These are phyloP conservation scores for Oreonectes daqikongensis DNA, from an alignment of 2,797 vertebrate species.

Conservation along the genomic window DNA sequence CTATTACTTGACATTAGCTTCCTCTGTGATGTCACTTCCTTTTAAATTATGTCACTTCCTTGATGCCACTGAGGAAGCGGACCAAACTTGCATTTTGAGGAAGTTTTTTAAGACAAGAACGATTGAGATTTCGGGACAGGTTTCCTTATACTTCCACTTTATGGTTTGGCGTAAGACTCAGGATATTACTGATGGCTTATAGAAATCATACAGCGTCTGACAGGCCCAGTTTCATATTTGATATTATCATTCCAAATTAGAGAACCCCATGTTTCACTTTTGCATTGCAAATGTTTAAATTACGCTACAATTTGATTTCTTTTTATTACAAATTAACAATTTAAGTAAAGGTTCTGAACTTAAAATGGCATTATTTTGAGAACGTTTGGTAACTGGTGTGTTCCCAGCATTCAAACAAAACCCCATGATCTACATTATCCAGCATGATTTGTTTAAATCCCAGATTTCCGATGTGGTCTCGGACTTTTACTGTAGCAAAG, in stretches of 20 bases:
- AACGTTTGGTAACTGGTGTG: background rate
- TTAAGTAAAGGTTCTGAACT: background rate
- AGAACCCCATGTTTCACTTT: constrained; percentile 1
- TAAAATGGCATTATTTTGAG: background rate
- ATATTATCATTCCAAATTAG: constrained; percentile 58
- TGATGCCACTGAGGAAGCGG: background rate
- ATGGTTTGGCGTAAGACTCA: constrained; percentile 93
- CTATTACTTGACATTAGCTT: constrained; percentile 12
- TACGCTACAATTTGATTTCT: too few relatives aligned
- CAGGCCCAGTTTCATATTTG: constrained; percentile 81
- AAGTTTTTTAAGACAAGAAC: constrained; percentile 23
- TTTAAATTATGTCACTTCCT: background rate
- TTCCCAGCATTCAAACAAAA: background rate
- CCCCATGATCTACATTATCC: background rate
- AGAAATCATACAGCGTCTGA: constrained; percentile 84
- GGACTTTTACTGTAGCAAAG: background rate
- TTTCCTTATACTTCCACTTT: constrained; percentile 48
- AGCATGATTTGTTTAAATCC: background rate
- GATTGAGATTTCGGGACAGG: background rate
- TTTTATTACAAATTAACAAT: too few relatives aligned
- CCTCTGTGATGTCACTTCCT: constrained; percentile 32
- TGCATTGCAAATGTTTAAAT: too few relatives aligned
- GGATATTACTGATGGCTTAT: constrained; percentile 89
- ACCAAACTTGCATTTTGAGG: constrained; percentile 34
- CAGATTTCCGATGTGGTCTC: background rate